Conservation (phyloP, 2,888 invertebrate genomes). For the Dryocosmus kuriphilus region DNA sequence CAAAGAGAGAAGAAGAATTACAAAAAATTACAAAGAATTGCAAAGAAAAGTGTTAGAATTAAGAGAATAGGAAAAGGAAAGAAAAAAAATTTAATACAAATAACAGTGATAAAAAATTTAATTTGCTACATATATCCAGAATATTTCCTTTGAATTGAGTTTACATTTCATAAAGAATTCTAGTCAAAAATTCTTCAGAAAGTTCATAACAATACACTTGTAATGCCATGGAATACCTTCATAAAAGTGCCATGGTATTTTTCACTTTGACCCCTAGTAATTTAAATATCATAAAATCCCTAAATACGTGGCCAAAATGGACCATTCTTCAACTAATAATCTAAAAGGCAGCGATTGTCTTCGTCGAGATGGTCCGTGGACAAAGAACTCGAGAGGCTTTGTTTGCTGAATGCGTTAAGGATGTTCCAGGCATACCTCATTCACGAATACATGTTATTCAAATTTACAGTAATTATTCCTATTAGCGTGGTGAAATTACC, state of each 20-base stretch:
- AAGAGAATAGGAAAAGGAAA: too few relatives aligned
- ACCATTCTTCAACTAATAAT: background rate
- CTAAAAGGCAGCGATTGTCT: conserved; percentile 32
- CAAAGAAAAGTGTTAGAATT: background rate
- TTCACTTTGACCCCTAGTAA: background rate
- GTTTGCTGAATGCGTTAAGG: conserved; percentile 37
- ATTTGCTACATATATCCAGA: background rate
- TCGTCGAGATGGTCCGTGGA: background rate
- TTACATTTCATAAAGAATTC: too few relatives aligned
- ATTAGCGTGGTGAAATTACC: too few relatives aligned
- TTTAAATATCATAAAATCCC: background rate
- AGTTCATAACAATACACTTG: too few relatives aligned
- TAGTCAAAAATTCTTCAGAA: too few relatives aligned
- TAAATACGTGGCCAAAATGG: background rate
- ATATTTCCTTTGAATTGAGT: too few relatives aligned
- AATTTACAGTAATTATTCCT: too few relatives aligned
- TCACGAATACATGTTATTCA: too few relatives aligned
- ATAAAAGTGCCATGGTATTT: background rate
- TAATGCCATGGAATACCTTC: too few relatives aligned
- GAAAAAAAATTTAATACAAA: too few relatives aligned
- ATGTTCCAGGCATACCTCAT: too few relatives aligned
- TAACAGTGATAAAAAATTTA: background rate
- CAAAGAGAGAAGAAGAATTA: too few relatives aligned
- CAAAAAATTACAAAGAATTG: background rate
- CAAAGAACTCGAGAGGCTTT: conserved; percentile 4